phyloP scores from a whole-genome alignment of 2,888 invertebrate genomes.

The Habrosyne pyritoides region DNA sequence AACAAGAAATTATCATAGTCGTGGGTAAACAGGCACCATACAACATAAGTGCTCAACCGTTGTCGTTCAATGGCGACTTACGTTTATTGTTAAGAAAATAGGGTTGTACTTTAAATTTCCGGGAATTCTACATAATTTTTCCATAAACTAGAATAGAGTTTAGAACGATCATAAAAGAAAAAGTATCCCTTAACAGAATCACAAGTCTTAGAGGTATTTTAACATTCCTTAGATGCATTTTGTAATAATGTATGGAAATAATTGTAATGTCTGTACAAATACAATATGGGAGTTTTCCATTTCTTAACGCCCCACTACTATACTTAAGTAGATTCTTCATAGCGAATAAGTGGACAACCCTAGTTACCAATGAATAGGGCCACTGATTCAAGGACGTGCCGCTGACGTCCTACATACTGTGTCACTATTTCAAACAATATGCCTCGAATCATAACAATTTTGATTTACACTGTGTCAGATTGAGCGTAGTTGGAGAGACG shows the following conservation, averaged over 20 bases:
- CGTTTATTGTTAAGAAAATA: not conserved
- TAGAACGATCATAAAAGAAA: not conserved
- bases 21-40: conserved; percentile 14
- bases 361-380: conserved; percentile 7
- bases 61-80: not conserved
- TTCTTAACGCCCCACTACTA: too few relatives aligned
- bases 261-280: too few relatives aligned
- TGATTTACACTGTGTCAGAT: not conserved
- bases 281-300: too few relatives aligned
- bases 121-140: too few relatives aligned
- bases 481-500: not conserved
- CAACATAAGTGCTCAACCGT: not conserved
- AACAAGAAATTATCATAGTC: conserved; percentile 27
- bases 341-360: conserved; percentile 17
- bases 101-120: not conserved
- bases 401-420: not conserved
- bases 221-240: too few relatives aligned
- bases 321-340: conserved; percentile 9
- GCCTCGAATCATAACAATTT: not conserved
- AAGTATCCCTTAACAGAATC: not conserved
- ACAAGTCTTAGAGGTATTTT: too few relatives aligned
- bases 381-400: conserved; percentile 22
- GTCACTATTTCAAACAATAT: not conserved
- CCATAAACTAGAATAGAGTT: too few relatives aligned
- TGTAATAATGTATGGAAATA: too few relatives aligned